phyloP scores from a whole-genome alignment of 2,888 invertebrate genomes.

The Platerodrilus igneus region DNA sequence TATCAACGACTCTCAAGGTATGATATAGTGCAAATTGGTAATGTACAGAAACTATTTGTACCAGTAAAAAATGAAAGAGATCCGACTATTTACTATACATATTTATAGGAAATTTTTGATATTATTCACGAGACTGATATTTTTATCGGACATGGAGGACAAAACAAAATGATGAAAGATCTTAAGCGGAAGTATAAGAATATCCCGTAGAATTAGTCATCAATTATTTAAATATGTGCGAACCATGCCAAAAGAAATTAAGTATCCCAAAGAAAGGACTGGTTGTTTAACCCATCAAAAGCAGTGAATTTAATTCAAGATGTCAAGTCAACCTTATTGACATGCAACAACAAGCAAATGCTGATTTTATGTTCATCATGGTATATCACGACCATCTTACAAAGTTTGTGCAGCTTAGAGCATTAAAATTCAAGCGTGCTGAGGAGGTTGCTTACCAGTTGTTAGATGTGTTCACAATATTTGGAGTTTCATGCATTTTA shows the following conservation, averaged over 20 bases:
- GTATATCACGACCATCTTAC: no score
- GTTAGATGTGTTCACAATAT: no score
- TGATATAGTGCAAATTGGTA: slow-evolving; percentile 6
- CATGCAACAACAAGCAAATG: slow-evolving; percentile 18
- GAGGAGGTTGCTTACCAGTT: no score
- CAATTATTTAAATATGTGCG: slow-evolving; percentile 13
- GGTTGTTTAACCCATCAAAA: slow-evolving; percentile 3
- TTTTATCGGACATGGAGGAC: slow-evolving; percentile 17
- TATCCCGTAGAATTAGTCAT: slow-evolving; percentile 13
- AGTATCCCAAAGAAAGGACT: slow-evolving; percentile 4
- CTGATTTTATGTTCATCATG: no score
- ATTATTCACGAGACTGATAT: slow-evolving; percentile 20
- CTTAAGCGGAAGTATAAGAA: slow-evolving; percentile 17
- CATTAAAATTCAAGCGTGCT: no score
- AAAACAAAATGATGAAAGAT: slow-evolving; percentile 12
- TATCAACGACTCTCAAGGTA: slow-evolving; percentile 4
- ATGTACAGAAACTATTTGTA: slow-evolving; percentile 6
- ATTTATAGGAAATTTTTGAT: slow-evolving; percentile 14
- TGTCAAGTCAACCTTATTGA: slow-evolving; percentile 13
- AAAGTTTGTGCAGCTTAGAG: no score
- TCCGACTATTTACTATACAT: slow-evolving; percentile 10
- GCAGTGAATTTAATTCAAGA: slow-evolving; percentile 4
- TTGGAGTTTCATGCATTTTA: no score
- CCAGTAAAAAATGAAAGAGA: slow-evolving; percentile 6
- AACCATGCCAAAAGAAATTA: slow-evolving; percentile 8